These are phyloP conservation scores for Venusia cambrica DNA, from an alignment of 2,888 invertebrate species.

Conservation along the genomic window DNA sequence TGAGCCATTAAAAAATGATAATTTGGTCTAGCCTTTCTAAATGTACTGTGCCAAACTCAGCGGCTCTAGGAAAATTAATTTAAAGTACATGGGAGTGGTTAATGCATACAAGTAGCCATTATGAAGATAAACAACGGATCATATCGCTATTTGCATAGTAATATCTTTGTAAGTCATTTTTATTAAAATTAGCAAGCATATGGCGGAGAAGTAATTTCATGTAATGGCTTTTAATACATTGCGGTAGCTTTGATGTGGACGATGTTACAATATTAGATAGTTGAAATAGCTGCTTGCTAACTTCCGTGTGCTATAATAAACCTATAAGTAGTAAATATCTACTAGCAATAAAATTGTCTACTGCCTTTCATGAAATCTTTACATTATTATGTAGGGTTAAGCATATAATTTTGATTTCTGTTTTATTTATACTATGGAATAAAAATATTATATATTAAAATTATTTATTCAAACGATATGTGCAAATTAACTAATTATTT, in stretches of 20 bases:
- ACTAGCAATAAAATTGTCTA: too few relatives aligned
- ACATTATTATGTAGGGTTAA: too few relatives aligned
- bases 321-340: too few relatives aligned
- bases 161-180: slow-evolving; percentile 29
- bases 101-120: slow-evolving; percentile 64
- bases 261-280: slow-evolving; percentile 1
- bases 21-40: slow-evolving; percentile 1
- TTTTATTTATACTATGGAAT: too few relatives aligned
- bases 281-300: slow-evolving; percentile 10
- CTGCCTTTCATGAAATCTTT: too few relatives aligned
- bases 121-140: slow-evolving; percentile 62
- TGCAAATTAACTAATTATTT: too few relatives aligned
- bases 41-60: slow-evolving; percentile 32
- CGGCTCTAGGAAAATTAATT: slow-evolving; percentile 69
- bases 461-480: too few relatives aligned
- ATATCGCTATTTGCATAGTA: slow-evolving; percentile 54
- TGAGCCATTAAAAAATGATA: neutral
- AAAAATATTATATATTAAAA: too few relatives aligned
- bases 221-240: slow-evolving; percentile 1
- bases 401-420: too few relatives aligned
- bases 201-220: slow-evolving; percentile 11
- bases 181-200: slow-evolving; percentile 27
- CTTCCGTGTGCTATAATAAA: too few relatives aligned
- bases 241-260: neutral
- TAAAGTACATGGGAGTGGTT: slow-evolving; percentile 69